Evolutionary conservation across 2,113 vertebrate genomes (phyloP).

Genomic region (cattle (Bos taurus)): DNA sequence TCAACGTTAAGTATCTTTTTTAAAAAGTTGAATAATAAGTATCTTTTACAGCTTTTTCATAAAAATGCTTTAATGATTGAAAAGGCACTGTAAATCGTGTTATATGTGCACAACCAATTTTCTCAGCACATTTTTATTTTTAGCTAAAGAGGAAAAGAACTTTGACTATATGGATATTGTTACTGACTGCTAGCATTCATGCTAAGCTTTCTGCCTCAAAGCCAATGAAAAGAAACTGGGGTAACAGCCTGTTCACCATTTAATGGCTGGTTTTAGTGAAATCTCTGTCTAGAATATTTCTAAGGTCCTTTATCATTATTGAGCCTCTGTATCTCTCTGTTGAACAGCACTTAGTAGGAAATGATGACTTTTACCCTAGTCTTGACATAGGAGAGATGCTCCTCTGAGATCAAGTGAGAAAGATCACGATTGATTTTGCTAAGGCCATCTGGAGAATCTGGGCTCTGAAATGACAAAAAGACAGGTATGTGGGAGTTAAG

Average conservation of each 20-base stretch:
- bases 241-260: background rate
- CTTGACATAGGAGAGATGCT: background rate
- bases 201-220: background rate
- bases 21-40: background rate
- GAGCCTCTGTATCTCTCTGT: background rate
- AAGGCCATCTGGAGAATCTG: background rate
- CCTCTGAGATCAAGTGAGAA: background rate
- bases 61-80: background rate
- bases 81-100: background rate
- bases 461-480: background rate
- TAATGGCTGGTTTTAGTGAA: background rate
- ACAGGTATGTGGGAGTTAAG: background rate
- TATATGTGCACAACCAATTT: background rate
- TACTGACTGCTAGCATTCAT: background rate
- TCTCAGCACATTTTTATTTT: conserved; percentile 13
- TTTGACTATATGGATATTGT: background rate
- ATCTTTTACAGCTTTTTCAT: background rate
- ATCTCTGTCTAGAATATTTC: background rate
- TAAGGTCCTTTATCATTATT: background rate
- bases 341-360: background rate
- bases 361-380: background rate
- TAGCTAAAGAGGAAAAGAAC: background rate
- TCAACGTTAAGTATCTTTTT: background rate
- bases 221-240: background rate
- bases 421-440: background rate